Conservation (phyloP, 2,113 vertebrate genomes). For the Podiceps cristatus region DNA sequence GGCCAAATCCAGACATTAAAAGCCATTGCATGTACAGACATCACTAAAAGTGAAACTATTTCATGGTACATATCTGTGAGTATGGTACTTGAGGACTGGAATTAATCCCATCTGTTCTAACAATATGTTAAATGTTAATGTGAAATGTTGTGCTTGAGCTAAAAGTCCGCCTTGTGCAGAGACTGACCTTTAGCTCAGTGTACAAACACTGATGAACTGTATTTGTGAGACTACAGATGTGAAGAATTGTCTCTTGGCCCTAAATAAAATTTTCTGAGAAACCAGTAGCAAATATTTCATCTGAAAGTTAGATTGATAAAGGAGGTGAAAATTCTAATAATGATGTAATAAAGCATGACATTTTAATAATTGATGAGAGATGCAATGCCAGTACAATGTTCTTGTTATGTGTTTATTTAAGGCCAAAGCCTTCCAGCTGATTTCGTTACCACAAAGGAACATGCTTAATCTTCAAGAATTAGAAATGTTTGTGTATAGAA, state of each 20-base stretch:
- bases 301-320: background rate
- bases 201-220: background rate
- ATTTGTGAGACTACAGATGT: background rate
- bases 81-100: background rate
- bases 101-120: constrained; percentile 22
- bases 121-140: constrained; percentile 1
- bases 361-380: background rate
- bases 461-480: background rate
- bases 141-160: background rate
- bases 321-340: background rate
- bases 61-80: background rate
- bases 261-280: background rate
- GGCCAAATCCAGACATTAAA: background rate
- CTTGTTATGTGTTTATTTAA: background rate
- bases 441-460: background rate
- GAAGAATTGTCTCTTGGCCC: background rate
- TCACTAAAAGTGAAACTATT: background rate
- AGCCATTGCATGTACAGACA: background rate
- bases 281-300: background rate
- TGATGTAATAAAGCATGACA: background rate
- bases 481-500: background rate
- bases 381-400: background rate
- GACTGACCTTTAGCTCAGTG: background rate
- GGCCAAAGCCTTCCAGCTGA: background rate
- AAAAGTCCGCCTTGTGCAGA: background rate